These are phyloP conservation scores for Parazoanthus swiftii DNA, from an alignment of 92 coral and sea anemone genomes.

Conservation along the genomic window DNA sequence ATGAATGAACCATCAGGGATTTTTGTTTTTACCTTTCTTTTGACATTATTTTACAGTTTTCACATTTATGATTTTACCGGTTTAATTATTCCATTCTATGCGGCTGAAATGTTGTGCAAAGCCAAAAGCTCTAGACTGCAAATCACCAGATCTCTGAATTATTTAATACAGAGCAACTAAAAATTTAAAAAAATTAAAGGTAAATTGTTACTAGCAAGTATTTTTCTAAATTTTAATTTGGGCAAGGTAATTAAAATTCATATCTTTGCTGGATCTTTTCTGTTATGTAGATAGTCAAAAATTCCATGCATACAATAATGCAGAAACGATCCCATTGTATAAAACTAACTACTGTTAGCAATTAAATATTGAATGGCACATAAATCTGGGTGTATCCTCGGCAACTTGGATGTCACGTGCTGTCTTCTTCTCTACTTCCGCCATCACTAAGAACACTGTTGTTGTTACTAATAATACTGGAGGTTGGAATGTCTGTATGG, in stretches of 20 bases:
- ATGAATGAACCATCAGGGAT: background rate
- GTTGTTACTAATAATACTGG: constrained; percentile 43
- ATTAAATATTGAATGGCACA: background rate
- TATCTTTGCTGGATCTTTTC: background rate
- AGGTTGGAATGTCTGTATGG: constrained; percentile 62
- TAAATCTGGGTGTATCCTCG: background rate
- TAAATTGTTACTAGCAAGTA: background rate
- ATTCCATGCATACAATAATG: background rate
- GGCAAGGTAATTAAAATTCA: no score
- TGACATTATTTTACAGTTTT: no score
- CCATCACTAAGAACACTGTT: constrained; percentile 67
- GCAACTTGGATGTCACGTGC: constrained; percentile 29
- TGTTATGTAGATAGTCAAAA: background rate
- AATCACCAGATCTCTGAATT: no score
- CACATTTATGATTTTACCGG: no score
- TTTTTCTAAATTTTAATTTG: no score
- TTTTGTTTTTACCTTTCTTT: no score
- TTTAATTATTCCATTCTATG: no score
- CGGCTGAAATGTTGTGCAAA: no score
- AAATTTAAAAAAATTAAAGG: no score
- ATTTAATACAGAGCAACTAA: no score
- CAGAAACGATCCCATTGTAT: background rate
- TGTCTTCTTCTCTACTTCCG: constrained; percentile 53
- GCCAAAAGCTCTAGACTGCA: no score
- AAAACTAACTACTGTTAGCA: background rate